phyloP scores from a whole-genome alignment of 2,113 vertebrate genomes.

The Petrocephalus zakoni region DNA sequence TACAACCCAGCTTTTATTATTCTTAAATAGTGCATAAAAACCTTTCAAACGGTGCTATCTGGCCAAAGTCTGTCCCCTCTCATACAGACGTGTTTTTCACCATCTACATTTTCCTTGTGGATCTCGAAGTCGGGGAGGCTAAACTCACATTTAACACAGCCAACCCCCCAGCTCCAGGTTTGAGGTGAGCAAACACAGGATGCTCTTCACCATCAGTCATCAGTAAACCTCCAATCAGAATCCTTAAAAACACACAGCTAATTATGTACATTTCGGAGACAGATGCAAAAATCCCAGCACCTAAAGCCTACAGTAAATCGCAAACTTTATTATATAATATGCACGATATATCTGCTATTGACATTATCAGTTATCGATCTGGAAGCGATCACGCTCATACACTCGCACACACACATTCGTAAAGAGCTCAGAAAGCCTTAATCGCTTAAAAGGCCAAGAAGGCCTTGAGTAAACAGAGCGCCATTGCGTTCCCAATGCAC shows the following conservation, averaged over 20 bases:
- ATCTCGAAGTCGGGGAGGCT: neutral
- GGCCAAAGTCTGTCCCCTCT: neutral
- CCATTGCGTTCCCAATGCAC: neutral
- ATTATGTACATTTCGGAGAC: neutral
- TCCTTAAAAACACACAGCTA: neutral
- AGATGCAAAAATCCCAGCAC: neutral
- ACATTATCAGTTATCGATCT: neutral
- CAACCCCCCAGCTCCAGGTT: neutral
- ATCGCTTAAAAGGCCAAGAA: neutral
- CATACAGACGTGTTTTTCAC: neutral
- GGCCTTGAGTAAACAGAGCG: neutral
- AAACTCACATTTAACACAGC: neutral
- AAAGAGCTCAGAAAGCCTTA: slow-evolving; percentile 15
- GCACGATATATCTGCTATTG: neutral
- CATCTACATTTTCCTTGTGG: no score
- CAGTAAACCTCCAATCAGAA: neutral
- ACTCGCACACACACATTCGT: neutral
- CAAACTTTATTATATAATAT: neutral
- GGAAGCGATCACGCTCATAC: neutral
- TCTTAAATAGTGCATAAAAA: slow-evolving; percentile 8
- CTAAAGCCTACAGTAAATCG: neutral
- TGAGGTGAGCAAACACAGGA: neutral
- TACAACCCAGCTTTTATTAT: slow-evolving; percentile 9
- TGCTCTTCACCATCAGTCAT: neutral
- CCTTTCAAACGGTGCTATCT: neutral